These are phyloP conservation scores for Carapus acus DNA, from an alignment of 2,797 vertebrate species.

Conservation along the genomic window DNA sequence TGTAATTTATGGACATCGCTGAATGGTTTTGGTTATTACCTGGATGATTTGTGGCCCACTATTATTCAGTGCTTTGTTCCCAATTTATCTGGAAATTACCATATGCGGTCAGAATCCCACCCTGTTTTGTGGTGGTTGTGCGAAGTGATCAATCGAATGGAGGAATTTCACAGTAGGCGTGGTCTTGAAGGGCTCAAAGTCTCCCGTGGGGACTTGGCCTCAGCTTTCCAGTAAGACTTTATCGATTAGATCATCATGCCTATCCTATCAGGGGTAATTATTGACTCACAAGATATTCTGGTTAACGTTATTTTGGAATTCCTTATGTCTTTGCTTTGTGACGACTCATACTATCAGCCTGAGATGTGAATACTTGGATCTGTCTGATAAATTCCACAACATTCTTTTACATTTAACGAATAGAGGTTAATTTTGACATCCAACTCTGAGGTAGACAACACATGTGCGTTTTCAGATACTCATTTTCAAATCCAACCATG, in stretches of 20 bases:
- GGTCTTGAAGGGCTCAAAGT: slow-evolving; percentile 34
- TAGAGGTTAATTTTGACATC: not conserved
- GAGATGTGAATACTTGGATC: slow-evolving; percentile 5
- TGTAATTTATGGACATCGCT: too few relatives aligned
- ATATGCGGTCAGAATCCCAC: slow-evolving; percentile 12
- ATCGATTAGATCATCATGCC: slow-evolving; percentile 71
- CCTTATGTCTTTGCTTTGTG: slow-evolving; percentile 21
- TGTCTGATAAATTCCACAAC: slow-evolving; percentile 10
- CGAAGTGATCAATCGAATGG: slow-evolving; percentile 44
- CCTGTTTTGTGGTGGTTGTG: slow-evolving; percentile 37
- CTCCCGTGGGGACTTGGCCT: slow-evolving; percentile 28
- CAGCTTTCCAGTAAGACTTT: slow-evolving; percentile 51
- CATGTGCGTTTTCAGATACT: not conserved
- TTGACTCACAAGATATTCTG: slow-evolving; percentile 23
- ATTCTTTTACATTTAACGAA: slow-evolving; percentile 5
- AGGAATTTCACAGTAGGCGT: slow-evolving; percentile 54
- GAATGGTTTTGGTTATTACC: too few relatives aligned
- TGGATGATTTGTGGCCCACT: slow-evolving; percentile 17
- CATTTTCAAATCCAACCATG: too few relatives aligned
- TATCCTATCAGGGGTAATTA: slow-evolving; percentile 55
- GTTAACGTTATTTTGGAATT: slow-evolving; percentile 29
- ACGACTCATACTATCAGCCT: slow-evolving; percentile 4
- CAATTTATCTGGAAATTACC: slow-evolving; percentile 23
- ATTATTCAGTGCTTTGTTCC: slow-evolving; percentile 28
- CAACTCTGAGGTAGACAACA: not conserved